Conservation (phyloP, 37 sponge, comb jelly and placozoan species). For the Eunapius fragilis region DNA sequence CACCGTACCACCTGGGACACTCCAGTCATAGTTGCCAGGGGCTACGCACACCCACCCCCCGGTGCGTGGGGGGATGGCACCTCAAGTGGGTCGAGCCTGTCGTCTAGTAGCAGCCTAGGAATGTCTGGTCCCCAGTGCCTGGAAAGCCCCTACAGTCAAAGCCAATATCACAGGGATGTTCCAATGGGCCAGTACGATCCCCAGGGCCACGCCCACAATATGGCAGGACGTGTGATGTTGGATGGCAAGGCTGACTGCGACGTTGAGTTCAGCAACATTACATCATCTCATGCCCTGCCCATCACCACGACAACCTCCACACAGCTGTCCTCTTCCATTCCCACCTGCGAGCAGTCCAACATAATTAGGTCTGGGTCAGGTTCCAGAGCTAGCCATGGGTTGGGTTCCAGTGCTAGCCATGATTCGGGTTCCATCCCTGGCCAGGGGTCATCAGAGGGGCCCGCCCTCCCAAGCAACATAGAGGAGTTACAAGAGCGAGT, state of each 20-base stretch:
- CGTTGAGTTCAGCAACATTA: not conserved
- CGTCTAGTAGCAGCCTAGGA: not conserved
- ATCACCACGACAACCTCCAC: not conserved
- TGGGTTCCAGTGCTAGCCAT: not conserved
- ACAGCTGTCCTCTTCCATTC: not conserved
- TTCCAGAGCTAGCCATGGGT: not conserved
- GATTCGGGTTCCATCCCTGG: not conserved
- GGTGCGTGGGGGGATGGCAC: not conserved
- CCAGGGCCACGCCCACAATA: no score
- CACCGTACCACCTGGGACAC: not conserved
- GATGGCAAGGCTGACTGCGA: not conserved
- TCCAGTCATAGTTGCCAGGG: not conserved
- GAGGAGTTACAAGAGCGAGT: conserved; percentile 31
- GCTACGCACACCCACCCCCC: not conserved
- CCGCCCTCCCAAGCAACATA: not conserved
- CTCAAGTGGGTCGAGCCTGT: not conserved
- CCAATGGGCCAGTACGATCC: not conserved
- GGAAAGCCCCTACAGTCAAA: not conserved
- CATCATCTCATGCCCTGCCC: not conserved
- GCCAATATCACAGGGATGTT: not conserved
- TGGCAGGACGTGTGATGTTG: not conserved
- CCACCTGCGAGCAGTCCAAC: not conserved
- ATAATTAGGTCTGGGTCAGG: not conserved
- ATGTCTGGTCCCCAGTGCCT: not conserved
- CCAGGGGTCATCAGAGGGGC: not conserved